Evolutionary conservation across 2,797 vertebrate species (phyloP).

Genomic region (Okamejei kenojei): DNA sequence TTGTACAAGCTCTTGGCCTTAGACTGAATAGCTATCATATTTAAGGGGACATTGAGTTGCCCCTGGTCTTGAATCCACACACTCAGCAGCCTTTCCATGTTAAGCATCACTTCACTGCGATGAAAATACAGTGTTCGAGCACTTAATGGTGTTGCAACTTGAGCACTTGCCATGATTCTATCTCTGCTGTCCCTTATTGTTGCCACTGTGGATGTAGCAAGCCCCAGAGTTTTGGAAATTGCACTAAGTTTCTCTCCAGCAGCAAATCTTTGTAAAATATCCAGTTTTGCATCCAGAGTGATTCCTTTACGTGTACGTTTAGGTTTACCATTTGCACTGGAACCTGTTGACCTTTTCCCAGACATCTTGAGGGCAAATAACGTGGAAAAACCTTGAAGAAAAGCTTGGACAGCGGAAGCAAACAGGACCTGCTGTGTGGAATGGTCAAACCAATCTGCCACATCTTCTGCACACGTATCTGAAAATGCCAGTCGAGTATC

Average conservation of each 20-base stretch:
- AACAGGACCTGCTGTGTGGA: too few species aligned
- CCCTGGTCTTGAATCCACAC: slow-evolving; percentile 35
- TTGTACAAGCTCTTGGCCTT: slow-evolving; percentile 33
- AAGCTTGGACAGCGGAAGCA: too few species aligned
- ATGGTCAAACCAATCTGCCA: too few species aligned
- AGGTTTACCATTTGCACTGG: neutral
- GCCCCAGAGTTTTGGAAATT: neutral
- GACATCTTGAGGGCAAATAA: too few species aligned
- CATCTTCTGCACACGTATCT: too few species aligned
- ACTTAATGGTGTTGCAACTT: slow-evolving; percentile 27
- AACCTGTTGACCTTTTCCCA: too few species aligned
- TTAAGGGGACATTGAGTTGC: neutral
- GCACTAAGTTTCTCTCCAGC: neutral
- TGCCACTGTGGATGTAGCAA: neutral
- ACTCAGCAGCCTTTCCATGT: slow-evolving; percentile 37
- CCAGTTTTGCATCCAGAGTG: neutral
- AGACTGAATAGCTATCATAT: too few species aligned
- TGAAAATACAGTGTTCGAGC: slow-evolving; percentile 26
- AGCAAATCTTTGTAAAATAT: slow-evolving; percentile 2
- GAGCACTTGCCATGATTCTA: slow-evolving; percentile 6
- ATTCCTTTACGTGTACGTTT: slow-evolving; percentile 4
- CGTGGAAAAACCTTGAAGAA: too few species aligned
- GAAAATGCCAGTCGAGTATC: too few species aligned
- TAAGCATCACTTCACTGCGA: slow-evolving; percentile 34
- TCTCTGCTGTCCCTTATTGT: neutral